Percentiles rank a stretch among this genome's conserved stretches.
Evolutionary conservation across 2,888 invertebrate species (phyloP).

Genomic region (Phaonia tiefii): DNA sequence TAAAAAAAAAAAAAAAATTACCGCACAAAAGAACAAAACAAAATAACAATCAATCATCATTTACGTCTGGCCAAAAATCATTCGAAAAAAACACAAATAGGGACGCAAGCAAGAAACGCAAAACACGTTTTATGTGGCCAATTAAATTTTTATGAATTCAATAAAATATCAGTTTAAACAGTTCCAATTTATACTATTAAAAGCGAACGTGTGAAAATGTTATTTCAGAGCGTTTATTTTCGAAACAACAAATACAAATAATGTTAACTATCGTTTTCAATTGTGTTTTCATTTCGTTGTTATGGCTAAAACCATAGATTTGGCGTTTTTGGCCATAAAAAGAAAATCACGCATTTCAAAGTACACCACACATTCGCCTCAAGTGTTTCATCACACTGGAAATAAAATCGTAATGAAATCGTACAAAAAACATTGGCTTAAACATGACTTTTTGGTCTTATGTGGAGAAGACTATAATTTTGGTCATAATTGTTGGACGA

Average conservation of each 20-base stretch:
- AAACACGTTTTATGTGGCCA: slow-evolving; percentile 33
- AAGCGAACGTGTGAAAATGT: slow-evolving; percentile 53
- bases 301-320: background rate
- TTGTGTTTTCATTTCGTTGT: slow-evolving; percentile 4
- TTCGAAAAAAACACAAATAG: slow-evolving; percentile 13
- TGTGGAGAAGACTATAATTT: slow-evolving; percentile 26
- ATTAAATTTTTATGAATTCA: slow-evolving; percentile 51
- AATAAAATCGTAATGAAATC: slow-evolving; percentile 12
- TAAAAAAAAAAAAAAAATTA: no score
- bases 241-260: no score
- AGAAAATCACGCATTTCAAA: slow-evolving; percentile 14
- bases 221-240: background rate
- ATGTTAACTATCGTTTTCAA: background rate
- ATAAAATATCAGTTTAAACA: slow-evolving; percentile 54
- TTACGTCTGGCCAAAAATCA: slow-evolving; percentile 20
- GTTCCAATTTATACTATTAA: slow-evolving; percentile 19
- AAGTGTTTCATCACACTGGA: slow-evolving; percentile 36
- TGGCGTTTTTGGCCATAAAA: slow-evolving; percentile 34
- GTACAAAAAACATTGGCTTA: slow-evolving; percentile 26
- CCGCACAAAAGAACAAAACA: no score
- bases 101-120: background rate
- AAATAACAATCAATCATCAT: slow-evolving; percentile 27
- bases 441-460: background rate
- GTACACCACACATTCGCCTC: slow-evolving; percentile 34
- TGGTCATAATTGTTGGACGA: slow-evolving; percentile 37